phyloP scores from a whole-genome alignment of 2,797 vertebrate genomes.

The Periophthalmus magnuspinnatus region DNA sequence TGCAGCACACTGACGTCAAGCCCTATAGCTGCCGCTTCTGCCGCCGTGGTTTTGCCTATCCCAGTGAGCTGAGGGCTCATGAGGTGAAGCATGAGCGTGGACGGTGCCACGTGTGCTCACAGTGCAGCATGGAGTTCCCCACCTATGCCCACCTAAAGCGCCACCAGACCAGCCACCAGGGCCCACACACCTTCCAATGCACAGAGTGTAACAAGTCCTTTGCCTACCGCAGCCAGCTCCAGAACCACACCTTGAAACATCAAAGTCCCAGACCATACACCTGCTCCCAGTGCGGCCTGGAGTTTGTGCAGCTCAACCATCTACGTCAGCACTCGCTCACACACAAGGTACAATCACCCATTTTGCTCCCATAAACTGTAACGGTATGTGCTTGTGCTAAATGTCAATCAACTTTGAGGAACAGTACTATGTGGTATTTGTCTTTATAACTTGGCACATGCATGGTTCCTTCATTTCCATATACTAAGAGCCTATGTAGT shows the following conservation, averaged over 20 bases:
- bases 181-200: constrained; percentile 93
- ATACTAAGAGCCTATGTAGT: no score
- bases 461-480: no score
- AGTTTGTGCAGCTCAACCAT: constrained; percentile 97
- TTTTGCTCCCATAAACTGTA: neutral
- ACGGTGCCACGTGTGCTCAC: constrained; percentile 91
- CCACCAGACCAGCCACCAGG: constrained; percentile 94
- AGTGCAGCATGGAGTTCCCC: constrained; percentile 96
- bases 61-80: constrained; percentile 93
- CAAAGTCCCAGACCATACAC: constrained; percentile 94
- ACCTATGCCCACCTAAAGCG: constrained; percentile 95
- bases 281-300: constrained; percentile 95
- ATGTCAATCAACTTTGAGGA: neutral
- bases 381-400: neutral
- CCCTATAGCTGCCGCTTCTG: constrained; percentile 98
- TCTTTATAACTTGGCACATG: no score
- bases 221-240: constrained; percentile 96
- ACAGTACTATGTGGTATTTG: no score
- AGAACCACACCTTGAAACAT: constrained; percentile 96
- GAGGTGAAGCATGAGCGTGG: constrained; percentile 94
- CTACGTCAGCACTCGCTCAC: constrained; percentile 96
- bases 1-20: constrained; percentile 93
- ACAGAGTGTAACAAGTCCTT: constrained; percentile 95
- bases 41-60: constrained; percentile 93
- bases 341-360: constrained; percentile 84